Conservation (phyloP, 2,113 vertebrate genomes). For the Catharus minimus region DNA sequence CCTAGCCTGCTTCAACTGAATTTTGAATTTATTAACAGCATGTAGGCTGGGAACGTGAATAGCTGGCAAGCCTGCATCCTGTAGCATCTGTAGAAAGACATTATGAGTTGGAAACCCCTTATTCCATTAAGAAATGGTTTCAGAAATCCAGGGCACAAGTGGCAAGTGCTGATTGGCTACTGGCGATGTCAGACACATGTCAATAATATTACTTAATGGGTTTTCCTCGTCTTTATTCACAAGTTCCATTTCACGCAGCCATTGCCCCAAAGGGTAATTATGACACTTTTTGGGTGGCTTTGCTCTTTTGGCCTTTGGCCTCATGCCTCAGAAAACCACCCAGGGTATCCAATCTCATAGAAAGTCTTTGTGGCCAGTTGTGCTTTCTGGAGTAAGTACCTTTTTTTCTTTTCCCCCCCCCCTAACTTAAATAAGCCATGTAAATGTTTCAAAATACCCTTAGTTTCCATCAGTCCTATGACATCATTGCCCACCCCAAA, state of each 20-base stretch:
- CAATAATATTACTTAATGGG: conserved; percentile 59
- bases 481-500: conserved; percentile 9
- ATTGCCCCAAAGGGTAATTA: conserved; percentile 43
- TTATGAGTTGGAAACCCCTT: background rate
- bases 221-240: conserved; percentile 63
- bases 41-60: background rate
- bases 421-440: background rate
- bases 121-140: conserved; percentile 46
- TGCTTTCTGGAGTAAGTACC: conserved; percentile 12
- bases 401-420: accelerated
- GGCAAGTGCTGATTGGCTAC: conserved; percentile 26
- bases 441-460: background rate
- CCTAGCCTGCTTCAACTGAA: background rate
- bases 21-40: background rate
- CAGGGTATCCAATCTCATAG: conserved; percentile 39
- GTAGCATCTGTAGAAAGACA: conserved; percentile 11
- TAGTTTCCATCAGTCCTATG: background rate
- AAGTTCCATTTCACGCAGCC: conserved; percentile 53
- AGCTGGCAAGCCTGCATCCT: conserved; percentile 34
- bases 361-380: conserved; percentile 29
- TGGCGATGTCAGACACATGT: conserved; percentile 32
- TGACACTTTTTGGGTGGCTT: conserved; percentile 66
- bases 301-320: conserved; percentile 62
- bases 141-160: conserved; percentile 19
- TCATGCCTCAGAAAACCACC: conserved; percentile 46